Conservation (phyloP, 2,888 invertebrate genomes). For the Ophonus ardosiacus region DNA sequence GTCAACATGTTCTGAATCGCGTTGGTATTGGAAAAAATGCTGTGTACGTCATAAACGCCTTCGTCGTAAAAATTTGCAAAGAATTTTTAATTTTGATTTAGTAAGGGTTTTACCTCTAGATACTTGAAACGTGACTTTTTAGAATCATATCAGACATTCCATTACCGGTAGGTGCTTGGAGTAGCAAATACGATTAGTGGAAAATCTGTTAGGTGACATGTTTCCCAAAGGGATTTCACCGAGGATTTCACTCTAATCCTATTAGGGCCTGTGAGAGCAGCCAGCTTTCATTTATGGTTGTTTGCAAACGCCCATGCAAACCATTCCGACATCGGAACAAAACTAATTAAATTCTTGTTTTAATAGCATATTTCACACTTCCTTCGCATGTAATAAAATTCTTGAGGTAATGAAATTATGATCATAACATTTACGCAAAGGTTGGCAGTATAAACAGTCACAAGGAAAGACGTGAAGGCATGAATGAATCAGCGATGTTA, state of each 20-base stretch:
- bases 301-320: slow-evolving; percentile 4
- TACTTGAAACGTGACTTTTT: not conserved
- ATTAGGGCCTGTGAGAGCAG: not conserved
- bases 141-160: not conserved
- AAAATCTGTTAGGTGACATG: slow-evolving; percentile 25
- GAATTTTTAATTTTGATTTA: not conserved
- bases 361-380: slow-evolving; percentile 3
- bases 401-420: slow-evolving; percentile 25
- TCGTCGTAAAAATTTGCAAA: not conserved
- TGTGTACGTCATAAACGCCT: not conserved
- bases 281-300: not conserved
- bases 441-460: not conserved
- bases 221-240: slow-evolving; percentile 20
- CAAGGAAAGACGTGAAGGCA: not conserved
- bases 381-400: slow-evolving; percentile 18
- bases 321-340: not conserved
- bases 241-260: slow-evolving; percentile 20
- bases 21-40: not conserved
- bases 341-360: slow-evolving; percentile 18
- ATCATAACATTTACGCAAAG: slow-evolving; percentile 30
- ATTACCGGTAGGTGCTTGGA: not conserved
- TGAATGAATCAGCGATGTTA: slow-evolving; percentile 41
- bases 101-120: not conserved
- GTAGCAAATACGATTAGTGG: slow-evolving; percentile 11
- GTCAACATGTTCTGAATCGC: not conserved